Conservation (phyloP, 2,113 vertebrate genomes). For the Albula glossodonta region DNA sequence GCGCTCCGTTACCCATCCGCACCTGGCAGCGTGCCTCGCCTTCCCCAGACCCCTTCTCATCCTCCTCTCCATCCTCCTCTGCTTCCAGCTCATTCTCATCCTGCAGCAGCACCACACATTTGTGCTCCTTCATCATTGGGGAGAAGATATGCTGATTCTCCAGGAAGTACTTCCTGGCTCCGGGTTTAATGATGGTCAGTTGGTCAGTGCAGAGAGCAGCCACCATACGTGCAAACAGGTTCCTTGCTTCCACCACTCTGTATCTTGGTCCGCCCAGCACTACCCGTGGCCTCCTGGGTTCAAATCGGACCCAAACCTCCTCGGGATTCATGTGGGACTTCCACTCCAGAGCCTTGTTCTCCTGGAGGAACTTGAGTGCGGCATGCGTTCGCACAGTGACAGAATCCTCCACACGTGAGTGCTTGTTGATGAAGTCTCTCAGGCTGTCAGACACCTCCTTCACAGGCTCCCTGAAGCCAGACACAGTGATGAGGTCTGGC, state of each 20-base stretch:
- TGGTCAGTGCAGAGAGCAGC: slow-evolving; percentile 51
- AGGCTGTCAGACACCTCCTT: slow-evolving; percentile 55
- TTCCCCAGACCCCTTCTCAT: slow-evolving; percentile 25
- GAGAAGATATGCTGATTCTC: slow-evolving; percentile 43
- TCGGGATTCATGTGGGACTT: slow-evolving; percentile 41
- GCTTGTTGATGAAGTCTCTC: slow-evolving; percentile 62
- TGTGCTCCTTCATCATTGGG: slow-evolving; percentile 48
- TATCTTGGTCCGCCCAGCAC: slow-evolving; percentile 64
- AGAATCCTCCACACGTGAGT: slow-evolving; percentile 54
- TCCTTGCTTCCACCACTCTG: slow-evolving; percentile 57
- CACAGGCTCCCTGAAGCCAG: slow-evolving; percentile 69
- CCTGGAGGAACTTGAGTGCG: slow-evolving; percentile 64
- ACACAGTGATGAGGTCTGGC: slow-evolving; percentile 56
- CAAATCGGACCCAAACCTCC: slow-evolving; percentile 56
- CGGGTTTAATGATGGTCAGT: slow-evolving; percentile 72
- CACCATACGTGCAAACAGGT: slow-evolving; percentile 41
- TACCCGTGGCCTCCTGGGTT: slow-evolving; percentile 54
- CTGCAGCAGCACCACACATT: slow-evolving; percentile 70
- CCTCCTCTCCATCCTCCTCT: slow-evolving; percentile 31
- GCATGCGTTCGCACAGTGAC: slow-evolving; percentile 52
- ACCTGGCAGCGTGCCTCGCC: slow-evolving; percentile 26
- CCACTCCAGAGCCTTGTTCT: slow-evolving; percentile 53
- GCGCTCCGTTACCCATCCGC: slow-evolving; percentile 56
- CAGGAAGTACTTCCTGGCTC: slow-evolving; percentile 73
- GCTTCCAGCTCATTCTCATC: slow-evolving; percentile 47